Evolutionary conservation across 1,140 invertebrate genomes (phyloP).

Genomic region (Scaptomyza graminum): DNA sequence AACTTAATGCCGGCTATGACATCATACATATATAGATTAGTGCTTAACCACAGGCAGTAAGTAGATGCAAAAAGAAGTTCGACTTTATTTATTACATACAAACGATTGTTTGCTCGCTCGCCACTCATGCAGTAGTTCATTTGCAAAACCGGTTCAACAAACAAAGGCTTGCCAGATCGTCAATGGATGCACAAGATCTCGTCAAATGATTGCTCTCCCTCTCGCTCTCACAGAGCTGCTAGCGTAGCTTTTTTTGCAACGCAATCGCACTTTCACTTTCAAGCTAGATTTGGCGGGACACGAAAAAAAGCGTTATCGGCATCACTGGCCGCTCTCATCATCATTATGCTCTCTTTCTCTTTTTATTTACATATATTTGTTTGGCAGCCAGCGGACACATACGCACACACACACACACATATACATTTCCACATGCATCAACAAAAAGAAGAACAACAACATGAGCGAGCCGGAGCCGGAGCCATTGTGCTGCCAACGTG

Average conservation of each 20-base stretch:
- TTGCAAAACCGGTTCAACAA: conserved; percentile 44
- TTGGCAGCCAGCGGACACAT: conserved; percentile 20
- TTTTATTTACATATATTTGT: conserved; percentile 24
- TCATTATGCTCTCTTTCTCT: conserved; percentile 11
- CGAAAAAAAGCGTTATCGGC: neutral
- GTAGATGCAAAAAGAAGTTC: conserved; percentile 26
- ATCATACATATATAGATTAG: conserved; percentile 34
- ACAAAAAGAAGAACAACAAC: conserved; percentile 29
- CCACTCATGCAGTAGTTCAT: conserved; percentile 31
- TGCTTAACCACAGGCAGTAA: conserved; percentile 12
- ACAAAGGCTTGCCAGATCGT: conserved; percentile 49
- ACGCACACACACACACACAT: conserved; percentile 13
- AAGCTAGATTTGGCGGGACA: neutral
- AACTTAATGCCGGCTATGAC: conserved; percentile 36
- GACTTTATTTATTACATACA: conserved; percentile 38
- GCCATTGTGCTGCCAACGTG: conserved; percentile 46
- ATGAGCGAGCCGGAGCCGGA: conserved; percentile 16
- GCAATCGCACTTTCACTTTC: no score
- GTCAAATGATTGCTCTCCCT: neutral
- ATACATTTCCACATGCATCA: conserved; percentile 38
- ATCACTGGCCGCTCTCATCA: conserved; percentile 14
- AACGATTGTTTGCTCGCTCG: neutral
- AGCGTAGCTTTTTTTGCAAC: neutral
- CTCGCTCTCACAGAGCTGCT: neutral
- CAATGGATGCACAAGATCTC: conserved; percentile 15